These are phyloP conservation scores for Ptychadena robeensis DNA, from an alignment of 2,797 vertebrate genomes.

Conservation along the genomic window DNA sequence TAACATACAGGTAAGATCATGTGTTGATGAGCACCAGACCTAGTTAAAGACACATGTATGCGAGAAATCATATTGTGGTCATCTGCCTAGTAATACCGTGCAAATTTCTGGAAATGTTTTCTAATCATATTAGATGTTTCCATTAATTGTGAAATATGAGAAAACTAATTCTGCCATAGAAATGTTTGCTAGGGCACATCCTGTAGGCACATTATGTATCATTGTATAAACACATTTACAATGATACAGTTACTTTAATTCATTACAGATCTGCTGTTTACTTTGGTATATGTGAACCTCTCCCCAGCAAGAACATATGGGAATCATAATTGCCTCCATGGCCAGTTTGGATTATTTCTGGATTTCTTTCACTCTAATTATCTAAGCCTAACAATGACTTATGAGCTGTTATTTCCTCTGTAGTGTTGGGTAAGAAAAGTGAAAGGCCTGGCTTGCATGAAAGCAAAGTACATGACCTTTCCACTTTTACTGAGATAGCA, in stretches of 20 bases:
- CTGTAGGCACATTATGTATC: too few species aligned
- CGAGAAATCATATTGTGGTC: too few species aligned
- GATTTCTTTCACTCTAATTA: neutral
- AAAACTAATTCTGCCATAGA: neutral
- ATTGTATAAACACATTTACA: too few species aligned
- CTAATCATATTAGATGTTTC: neutral
- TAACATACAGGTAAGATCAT: too few species aligned
- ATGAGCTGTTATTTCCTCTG: slow-evolving; percentile 9
- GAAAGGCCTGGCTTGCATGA: slow-evolving; percentile 15
- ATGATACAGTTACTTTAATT: neutral
- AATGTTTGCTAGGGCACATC: neutral
- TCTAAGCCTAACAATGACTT: slow-evolving; percentile 25
- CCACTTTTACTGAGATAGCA: slow-evolving; percentile 13
- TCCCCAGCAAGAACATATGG: neutral
- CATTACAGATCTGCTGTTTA: neutral
- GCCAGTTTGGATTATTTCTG: neutral
- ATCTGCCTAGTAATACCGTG: too few species aligned
- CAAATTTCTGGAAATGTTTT: neutral
- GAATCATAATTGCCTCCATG: neutral
- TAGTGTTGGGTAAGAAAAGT: slow-evolving; percentile 10
- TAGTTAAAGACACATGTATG: too few species aligned
- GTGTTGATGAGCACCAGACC: too few species aligned
- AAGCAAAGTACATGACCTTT: slow-evolving; percentile 41
- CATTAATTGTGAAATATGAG: neutral
- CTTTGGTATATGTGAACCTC: neutral